Base-by-base conservation (phyloP, 2,797 vertebrate species). In the Kryptopterus vitreolus region DNA sequence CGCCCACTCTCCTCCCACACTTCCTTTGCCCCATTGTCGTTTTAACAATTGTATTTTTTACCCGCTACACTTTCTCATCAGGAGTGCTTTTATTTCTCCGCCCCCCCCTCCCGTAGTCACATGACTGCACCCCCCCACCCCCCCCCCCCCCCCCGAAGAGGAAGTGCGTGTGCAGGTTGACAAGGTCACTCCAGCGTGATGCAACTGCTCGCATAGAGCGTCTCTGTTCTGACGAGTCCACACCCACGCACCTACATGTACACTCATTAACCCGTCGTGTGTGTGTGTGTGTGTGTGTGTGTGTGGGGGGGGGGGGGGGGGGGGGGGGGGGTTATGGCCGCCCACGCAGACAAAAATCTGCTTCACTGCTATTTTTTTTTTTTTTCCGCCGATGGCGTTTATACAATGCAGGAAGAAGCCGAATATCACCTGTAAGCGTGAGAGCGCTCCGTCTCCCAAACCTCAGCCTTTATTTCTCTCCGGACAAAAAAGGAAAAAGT, bases 181-280 rank as follows among this genome's bases (percentile, higher is more conserved):
- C 71, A 66, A 63, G 48, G 63, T 82, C 53, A 63, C 38, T 7
- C 38, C 38, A 43, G 38, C 38, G 38, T 85, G 82, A 85, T 77
- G 77, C 77, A 82, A 84, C 68, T 35, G 12, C 31, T 79, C 20
- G 50, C 71, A 77, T 52, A 81, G 76, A 82, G 65, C 38, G 66
- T 55, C 82, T 83, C 78, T 84, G 81, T 82, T 82, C 81, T 55
- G 50, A 63, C 18, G 70, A 50, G 31, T 74, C 48, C 72, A 74
- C 68, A 52, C 68, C 68, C 68, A 50, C 66, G 43, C 72, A 50
- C 68, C 65, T 62, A 82, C 66, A 61, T 53, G 20, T 50, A 57
- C 77, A 79, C 38, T 58, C 76, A 61, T 75, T 65, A 69, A 79
- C 65, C 48, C 66, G 16, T n/a, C 33, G 50, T 55, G 55, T 82